Base-by-base conservation (phyloP, 1,140 invertebrate species). In the Coenobita brevimanus region DNA sequence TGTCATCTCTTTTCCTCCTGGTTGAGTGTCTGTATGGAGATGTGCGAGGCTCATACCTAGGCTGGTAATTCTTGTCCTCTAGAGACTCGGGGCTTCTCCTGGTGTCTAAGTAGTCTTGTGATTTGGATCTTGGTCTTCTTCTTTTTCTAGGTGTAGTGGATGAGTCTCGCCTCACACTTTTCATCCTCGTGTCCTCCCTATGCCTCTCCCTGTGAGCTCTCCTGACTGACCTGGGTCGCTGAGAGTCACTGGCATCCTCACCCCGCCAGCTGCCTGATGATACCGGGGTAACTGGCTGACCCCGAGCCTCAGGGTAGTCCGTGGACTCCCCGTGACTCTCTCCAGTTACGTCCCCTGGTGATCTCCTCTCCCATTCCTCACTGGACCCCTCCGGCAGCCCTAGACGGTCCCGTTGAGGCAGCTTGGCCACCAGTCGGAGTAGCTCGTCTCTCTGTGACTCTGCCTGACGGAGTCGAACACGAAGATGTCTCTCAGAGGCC, bases 391-490 rank as follows among this genome's bases (percentile, higher is more conserved):
- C 76, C 10, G 76, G 76, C 50, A 54, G 46, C 24, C 38, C n/a
- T 24, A 21, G 64, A 27, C 21, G 38, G n/a, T 86, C 75, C n/a
- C 50, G 33, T 33, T 75, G 82, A 0, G 76, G 67, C 3, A 57
- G 13, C 15, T 38, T 79, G 1, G 67, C 79, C 13, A 88, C 64
- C 38, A 57, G 79, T 0, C 71, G 46, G 67, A 82, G 50, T 21
- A 88, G 79, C 0, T 71, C 79, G 64, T 88, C 86, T 13, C 86
- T 33, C 86, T 88, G 86, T 30, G 36, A 57, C 60, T 88, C 79
- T 36, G 86, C 86, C n/a, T 82, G 86, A 21, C 86, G 86, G 10
- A 88, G 79, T 54, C 86, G 50, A 8, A 30, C 41, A 43, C 86
- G 36, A 0, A 88, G 86, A 64, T 88, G 50, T 33, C 27, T 82